Evolutionary conservation across 2,113 vertebrate species (phyloP).

Genomic region (Amphilophus citrinellus): DNA sequence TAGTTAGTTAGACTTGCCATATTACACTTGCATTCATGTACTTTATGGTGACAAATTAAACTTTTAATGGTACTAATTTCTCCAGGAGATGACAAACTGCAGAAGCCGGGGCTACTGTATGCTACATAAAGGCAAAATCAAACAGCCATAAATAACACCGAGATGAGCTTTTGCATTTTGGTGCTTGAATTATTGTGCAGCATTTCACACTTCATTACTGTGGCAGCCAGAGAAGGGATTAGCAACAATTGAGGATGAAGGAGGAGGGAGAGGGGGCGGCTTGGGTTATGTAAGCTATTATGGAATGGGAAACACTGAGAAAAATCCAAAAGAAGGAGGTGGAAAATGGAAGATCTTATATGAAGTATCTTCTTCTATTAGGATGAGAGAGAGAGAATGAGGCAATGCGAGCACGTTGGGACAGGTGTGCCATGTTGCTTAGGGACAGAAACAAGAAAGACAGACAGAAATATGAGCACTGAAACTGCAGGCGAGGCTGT

Average conservation of each 20-base stretch:
- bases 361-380: background rate
- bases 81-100: background rate
- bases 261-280: background rate
- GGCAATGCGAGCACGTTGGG: background rate
- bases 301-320: background rate
- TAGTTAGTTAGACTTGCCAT: background rate
- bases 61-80: background rate
- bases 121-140: conserved; percentile 29
- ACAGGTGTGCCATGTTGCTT: background rate
- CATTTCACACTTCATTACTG: conserved; percentile 64
- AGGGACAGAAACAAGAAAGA: background rate
- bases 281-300: background rate
- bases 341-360: background rate
- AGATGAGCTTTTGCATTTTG: conserved; percentile 20
- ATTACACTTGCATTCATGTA: background rate
- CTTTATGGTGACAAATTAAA: background rate
- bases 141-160: conserved; percentile 41
- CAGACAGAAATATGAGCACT: conserved; percentile 25
- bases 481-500: conserved; percentile 12
- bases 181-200: conserved; percentile 45
- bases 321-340: background rate
- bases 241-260: background rate
- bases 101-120: background rate
- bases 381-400: background rate
- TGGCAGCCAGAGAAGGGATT: conserved; percentile 38